phyloP scores from a whole-genome alignment of 53 echinoderm and acorn worm species.

The Glandiceps talaboti region DNA sequence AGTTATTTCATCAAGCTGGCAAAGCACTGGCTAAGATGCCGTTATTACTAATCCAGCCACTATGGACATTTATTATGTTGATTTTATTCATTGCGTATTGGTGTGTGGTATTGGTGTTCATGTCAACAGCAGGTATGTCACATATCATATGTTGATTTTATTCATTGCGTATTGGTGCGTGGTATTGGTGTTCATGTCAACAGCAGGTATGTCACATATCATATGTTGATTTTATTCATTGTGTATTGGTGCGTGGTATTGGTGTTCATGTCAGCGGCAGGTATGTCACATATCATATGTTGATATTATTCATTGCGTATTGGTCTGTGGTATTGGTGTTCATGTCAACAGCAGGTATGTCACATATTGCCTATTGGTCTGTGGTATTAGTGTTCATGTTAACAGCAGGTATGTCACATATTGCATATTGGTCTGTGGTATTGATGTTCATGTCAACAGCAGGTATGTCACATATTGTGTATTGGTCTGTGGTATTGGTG shows the following conservation, averaged over 20 bases:
- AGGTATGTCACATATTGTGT: conserved; percentile 72
- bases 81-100: conserved; percentile 63
- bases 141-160: too few species aligned
- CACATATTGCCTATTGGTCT: conserved; percentile 62
- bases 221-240: conserved; percentile 59
- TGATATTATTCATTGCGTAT: conserved; percentile 67
- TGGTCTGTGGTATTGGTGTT: conserved; percentile 70
- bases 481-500: conserved; percentile 70
- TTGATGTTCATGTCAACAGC: conserved; percentile 84
- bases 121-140: conserved; percentile 85
- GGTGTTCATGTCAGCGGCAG: conserved; percentile 80
- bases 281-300: conserved; percentile 83
- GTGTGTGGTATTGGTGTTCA: conserved; percentile 74
- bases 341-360: conserved; percentile 82
- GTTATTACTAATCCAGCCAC: conserved; percentile 63
- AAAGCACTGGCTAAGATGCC: conserved; percentile 92
- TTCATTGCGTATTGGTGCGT: too few species aligned
- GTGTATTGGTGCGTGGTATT: conserved; percentile 72
- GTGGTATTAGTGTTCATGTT: conserved; percentile 84
- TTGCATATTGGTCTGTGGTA: conserved; percentile 67
- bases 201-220: too few species aligned
- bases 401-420: conserved; percentile 73
- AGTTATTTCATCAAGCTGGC: conserved; percentile 84
- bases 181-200: too few species aligned
- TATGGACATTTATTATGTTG: conserved; percentile 90